Percentiles rank a stretch among this genome's conserved stretches.
Evolutionary conservation across 2,888 invertebrate genomes (phyloP).

Genomic region (Drosophila nr. perissopoda): DNA sequence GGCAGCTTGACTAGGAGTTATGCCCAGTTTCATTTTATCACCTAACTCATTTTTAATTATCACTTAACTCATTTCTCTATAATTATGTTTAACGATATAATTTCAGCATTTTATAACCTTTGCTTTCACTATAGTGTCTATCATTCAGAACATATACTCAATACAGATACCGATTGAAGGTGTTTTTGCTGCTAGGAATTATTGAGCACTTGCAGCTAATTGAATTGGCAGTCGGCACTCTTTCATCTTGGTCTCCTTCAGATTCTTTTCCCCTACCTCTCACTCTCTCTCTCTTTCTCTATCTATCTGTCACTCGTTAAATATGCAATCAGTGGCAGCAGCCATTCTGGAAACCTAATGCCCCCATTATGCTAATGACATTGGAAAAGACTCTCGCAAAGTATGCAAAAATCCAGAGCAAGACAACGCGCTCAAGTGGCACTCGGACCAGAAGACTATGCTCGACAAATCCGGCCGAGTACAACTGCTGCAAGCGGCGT

Average conservation of each 20-base stretch:
- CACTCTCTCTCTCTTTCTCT: background rate
- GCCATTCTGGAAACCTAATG: conserved; percentile 66
- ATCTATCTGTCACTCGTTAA: conserved; percentile 41
- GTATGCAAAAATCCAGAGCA: conserved; percentile 49
- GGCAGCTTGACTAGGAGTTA: background rate
- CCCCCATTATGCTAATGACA: conserved; percentile 80
- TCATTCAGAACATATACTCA: background rate
- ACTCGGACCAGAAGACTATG: conserved; percentile 37
- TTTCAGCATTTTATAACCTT: too few species aligned
- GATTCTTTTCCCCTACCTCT: background rate
- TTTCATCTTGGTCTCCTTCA: conserved; percentile 20
- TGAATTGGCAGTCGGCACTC: conserved; percentile 63
- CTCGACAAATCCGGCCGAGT: conserved; percentile 65
- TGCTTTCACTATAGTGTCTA: too few species aligned
- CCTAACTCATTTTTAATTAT: too few species aligned
- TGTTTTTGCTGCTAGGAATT: conserved; percentile 12
- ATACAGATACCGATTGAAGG: background rate
- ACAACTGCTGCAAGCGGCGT: conserved; percentile 46
- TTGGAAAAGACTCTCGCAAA: conserved; percentile 54
- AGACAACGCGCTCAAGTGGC: conserved; percentile 61
- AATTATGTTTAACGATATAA: background rate
- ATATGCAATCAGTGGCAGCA: conserved; percentile 67
- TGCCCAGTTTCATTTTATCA: background rate
- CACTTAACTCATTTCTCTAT: background rate
- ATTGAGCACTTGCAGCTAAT: conserved; percentile 60